These are phyloP conservation scores for Hyaena hyaena DNA, from an alignment of 2,113 vertebrate species.

Conservation along the genomic window DNA sequence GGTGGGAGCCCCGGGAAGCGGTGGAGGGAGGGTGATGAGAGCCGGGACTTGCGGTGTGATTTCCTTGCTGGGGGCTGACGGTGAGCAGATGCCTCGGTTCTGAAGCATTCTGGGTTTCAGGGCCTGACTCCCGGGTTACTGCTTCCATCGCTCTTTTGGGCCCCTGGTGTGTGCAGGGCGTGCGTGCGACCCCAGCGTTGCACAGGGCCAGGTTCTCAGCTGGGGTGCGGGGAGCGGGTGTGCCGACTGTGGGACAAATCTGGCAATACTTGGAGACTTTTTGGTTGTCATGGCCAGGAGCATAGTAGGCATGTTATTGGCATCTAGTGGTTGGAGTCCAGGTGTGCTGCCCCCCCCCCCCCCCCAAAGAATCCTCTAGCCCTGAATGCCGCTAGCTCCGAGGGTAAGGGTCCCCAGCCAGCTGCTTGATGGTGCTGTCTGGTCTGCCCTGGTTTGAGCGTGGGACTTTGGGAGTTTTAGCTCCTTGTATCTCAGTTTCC, in stretches of 20 bases:
- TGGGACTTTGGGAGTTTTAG: not conserved
- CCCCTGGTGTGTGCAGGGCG: not conserved
- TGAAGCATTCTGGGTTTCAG: not conserved
- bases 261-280: not conserved
- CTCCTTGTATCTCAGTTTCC: not conserved
- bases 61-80: not conserved
- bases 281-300: not conserved
- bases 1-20: not conserved
- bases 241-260: not conserved
- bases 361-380: fast-evolving
- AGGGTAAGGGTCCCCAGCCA: not conserved
- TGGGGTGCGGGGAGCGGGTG: not conserved
- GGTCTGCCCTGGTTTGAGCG: not conserved
- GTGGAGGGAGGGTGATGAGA: not conserved
- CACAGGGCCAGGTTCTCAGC: not conserved
- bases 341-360: not conserved
- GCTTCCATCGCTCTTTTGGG: not conserved
- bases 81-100: not conserved
- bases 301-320: not conserved
- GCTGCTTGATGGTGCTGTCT: fast-evolving
- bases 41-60: fast-evolving
- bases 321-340: not conserved
- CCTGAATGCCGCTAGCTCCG: not conserved
- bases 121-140: not conserved
- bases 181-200: fast-evolving